Percentiles rank a stretch among this genome's conserved stretches.
phyloP scores from a whole-genome alignment of 2,797 vertebrate genomes.

The Pseudochaenichthys georgianus region DNA sequence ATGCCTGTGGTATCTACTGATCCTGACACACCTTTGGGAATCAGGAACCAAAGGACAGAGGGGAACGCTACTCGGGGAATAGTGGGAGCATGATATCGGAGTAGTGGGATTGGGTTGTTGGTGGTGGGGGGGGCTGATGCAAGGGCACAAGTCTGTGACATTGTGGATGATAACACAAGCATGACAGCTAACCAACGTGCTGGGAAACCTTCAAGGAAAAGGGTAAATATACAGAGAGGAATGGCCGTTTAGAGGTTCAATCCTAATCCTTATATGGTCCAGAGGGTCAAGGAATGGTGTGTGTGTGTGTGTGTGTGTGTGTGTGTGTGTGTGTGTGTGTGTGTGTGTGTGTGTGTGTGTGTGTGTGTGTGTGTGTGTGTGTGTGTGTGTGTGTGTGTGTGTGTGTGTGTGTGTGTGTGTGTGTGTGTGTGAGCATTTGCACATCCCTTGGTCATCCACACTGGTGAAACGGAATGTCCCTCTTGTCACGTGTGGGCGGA shows the following conservation, averaged over 20 bases:
- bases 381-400: too few species aligned
- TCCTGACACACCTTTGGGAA: slow-evolving; percentile 81
- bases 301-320: too few species aligned
- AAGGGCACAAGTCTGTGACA: slow-evolving; percentile 62
- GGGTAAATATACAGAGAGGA: slow-evolving; percentile 3
- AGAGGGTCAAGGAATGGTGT: slow-evolving; percentile 9
- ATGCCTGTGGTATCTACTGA: slow-evolving; percentile 71
- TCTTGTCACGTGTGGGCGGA: slow-evolving; percentile 55
- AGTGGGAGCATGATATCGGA: slow-evolving; percentile 48
- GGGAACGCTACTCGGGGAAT: slow-evolving; percentile 48
- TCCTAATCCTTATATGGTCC: slow-evolving; percentile 27
- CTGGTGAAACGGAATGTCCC: slow-evolving; percentile 47
- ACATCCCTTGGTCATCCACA: slow-evolving; percentile 24
- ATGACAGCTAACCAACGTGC: slow-evolving; percentile 53
- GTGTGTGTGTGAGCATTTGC: background rate
- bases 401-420: slow-evolving; percentile 5
- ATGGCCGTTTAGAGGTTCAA: slow-evolving; percentile 31
- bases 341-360: too few species aligned
- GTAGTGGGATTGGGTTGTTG: slow-evolving; percentile 55
- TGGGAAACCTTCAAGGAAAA: slow-evolving; percentile 34
- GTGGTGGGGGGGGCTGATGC: slow-evolving; percentile 18
- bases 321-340: too few species aligned
- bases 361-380: too few species aligned
- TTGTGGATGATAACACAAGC: slow-evolving; percentile 43
- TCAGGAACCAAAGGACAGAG: slow-evolving; percentile 72